Evolutionary conservation across 2,888 invertebrate genomes (phyloP).

Genomic region (Phytoseiulus persimilis): DNA sequence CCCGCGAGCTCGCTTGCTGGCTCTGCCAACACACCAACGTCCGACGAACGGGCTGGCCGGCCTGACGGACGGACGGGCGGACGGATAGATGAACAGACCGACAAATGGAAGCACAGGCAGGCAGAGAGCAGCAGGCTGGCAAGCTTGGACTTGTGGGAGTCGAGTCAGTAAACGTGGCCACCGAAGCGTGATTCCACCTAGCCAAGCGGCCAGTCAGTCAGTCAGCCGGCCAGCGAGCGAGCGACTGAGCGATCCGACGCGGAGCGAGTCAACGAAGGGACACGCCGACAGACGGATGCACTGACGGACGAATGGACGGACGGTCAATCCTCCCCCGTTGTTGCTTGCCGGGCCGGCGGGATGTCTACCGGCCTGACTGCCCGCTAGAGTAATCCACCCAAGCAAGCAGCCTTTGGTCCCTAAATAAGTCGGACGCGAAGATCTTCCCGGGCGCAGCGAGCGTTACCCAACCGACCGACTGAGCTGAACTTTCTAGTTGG

Average conservation of each 20-base stretch:
- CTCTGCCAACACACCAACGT: not conserved
- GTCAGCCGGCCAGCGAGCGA: not conserved
- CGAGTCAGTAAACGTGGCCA: slow-evolving; percentile 5
- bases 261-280: not conserved
- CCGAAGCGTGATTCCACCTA: slow-evolving; percentile 5
- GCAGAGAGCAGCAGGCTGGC: not conserved
- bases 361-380: not conserved
- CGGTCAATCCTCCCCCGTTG: not conserved
- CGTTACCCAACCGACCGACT: too few species aligned
- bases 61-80: not conserved
- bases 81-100: not conserved
- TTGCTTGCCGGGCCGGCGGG: not conserved
- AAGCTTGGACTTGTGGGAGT: not conserved
- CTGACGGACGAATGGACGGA: not conserved
- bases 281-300: not conserved
- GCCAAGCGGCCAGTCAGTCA: not conserved
- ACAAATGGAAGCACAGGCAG: not conserved
- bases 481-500: not conserved
- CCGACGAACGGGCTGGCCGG: not conserved
- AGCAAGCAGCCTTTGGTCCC: not conserved
- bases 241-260: not conserved
- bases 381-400: not conserved
- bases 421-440: not conserved
- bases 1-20: not conserved
- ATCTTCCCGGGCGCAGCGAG: not conserved